phyloP scores from a whole-genome alignment of 1,140 invertebrate species.

The Heliothis virescens region DNA sequence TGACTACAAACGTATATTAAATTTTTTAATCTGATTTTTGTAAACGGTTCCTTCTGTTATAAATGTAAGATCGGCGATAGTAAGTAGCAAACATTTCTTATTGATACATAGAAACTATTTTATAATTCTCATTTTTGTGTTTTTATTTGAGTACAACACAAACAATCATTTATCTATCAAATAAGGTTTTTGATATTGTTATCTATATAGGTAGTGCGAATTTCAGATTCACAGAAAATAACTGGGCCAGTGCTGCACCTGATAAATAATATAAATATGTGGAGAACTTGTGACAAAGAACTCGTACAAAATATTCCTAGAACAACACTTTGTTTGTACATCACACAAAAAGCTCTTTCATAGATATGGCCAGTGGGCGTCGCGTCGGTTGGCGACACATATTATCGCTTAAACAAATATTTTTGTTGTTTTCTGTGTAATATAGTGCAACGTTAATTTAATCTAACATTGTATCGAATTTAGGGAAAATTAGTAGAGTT shows the following conservation, averaged over 20 bases:
- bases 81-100: no score
- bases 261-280: conserved; percentile 39
- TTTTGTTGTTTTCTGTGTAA: conserved; percentile 6
- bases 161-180: background rate
- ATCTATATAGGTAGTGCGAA: conserved; percentile 37
- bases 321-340: conserved; percentile 62
- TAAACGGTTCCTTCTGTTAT: background rate
- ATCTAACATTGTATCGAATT: no score
- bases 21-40: no score
- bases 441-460: background rate
- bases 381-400: conserved; percentile 29
- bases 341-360: conserved; percentile 61
- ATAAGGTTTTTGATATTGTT: conserved; percentile 35
- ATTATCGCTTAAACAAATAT: conserved; percentile 25
- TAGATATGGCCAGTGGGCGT: conserved; percentile 31
- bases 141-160: conserved; percentile 6
- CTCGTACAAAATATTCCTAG: conserved; percentile 62
- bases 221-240: conserved; percentile 39
- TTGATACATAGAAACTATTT: no score
- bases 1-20: no score
- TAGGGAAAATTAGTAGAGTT: background rate
- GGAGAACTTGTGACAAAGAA: conserved; percentile 56
- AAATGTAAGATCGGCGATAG: no score
- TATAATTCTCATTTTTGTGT: background rate
- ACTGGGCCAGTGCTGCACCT: conserved; percentile 50